Evolutionary conservation across 2,113 vertebrate species (phyloP), one percentile per base, ranked within the genome.

Genomic region (Alethe castanea): DNA sequence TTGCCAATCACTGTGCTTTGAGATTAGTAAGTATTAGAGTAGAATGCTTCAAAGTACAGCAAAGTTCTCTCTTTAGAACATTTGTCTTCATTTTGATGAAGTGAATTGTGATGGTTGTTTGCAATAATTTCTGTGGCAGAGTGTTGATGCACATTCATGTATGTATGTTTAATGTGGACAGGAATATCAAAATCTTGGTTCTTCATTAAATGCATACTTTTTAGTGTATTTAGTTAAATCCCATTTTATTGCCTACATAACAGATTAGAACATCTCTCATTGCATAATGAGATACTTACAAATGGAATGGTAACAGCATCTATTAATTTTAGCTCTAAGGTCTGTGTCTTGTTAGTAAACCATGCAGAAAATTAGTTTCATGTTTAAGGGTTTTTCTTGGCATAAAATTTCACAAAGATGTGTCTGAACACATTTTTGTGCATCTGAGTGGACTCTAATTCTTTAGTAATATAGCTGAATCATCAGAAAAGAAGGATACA

Each of bases 381-480:
- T 31, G 16, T 70, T 67, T 83, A 90, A 92, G 50, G 31, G 22
- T 28, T 88, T 74, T 74, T 48, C 40, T 80, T 92, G 62, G 64
- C 47, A 19, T 80, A 53, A 69, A 26, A 77, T 88, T 79, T 87
- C 64, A 44, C 31, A 19, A 70, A 82, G 33, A 74, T 38, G 2
- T 72, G 73, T 89, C 88, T 95, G 48, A 95, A 95, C 85, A 3
- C 53, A 69, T 45, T 81, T 92, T 61, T 54, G 24, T 47, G 13
- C 6, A 57, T 74, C 54, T 48, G 42, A 87, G 36, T 72, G 67
- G 85, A 92, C 19, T 2, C 3, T 36, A 70, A 86, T 59, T 40
- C 33, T 86, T 52, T 81, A 90, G 94, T 96, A 47, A 97, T 85
- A 76, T 53, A 90, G 91, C 31, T 85, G 62, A 92, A 87, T 86